Evolutionary conservation across 2,113 vertebrate species (phyloP).

Genomic region (Oophaga pumilio): DNA sequence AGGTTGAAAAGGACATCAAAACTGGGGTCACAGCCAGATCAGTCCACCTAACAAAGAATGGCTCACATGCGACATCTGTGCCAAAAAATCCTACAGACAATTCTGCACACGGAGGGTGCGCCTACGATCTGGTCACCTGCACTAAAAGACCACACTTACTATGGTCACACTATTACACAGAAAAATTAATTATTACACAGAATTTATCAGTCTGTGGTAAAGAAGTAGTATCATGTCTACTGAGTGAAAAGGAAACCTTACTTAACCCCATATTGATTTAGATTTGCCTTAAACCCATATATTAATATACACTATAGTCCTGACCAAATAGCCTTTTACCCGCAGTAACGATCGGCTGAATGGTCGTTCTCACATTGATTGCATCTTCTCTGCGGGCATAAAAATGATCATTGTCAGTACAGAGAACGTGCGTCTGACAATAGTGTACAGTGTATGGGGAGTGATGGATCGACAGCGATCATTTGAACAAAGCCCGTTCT

Average conservation of each 20-base stretch:
- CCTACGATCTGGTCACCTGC: background rate
- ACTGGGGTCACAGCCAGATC: background rate
- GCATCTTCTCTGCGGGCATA: too few species aligned
- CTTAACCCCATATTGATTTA: background rate
- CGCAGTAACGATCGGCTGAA: too few species aligned
- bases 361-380: too few species aligned
- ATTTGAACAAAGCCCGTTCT: too few species aligned
- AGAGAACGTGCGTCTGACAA: too few species aligned
- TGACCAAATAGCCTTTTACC: too few species aligned
- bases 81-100: background rate
- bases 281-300: background rate
- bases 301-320: background rate
- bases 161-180: background rate
- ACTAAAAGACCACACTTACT: background rate
- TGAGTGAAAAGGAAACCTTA: background rate
- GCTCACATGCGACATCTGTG: background rate
- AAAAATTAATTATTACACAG: background rate
- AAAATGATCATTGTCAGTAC: too few species aligned
- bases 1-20: constrained; percentile 26
- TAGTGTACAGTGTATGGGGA: too few species aligned
- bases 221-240: background rate
- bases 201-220: background rate
- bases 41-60: constrained; percentile 10
- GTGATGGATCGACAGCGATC: too few species aligned
- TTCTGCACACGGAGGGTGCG: background rate